Conservation (phyloP, 1,140 invertebrate genomes). For the Nymphalis io region DNA sequence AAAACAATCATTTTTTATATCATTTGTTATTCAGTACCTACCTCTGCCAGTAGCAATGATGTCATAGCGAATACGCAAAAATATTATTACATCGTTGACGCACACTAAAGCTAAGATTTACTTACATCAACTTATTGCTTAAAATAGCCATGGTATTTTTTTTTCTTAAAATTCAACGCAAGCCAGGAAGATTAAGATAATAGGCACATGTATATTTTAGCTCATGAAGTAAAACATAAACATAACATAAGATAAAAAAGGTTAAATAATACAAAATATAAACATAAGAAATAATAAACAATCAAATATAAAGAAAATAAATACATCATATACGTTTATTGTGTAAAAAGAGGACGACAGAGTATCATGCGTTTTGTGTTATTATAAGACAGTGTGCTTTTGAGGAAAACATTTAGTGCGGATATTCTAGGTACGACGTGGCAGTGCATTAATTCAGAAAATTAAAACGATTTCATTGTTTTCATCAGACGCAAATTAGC, state of each 20-base stretch:
- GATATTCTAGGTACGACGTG: constrained; percentile 59
- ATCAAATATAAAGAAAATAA: constrained; percentile 34
- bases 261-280: constrained; percentile 22
- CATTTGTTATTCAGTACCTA: too few relatives aligned
- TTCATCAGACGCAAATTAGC: constrained; percentile 50
- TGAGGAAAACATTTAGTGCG: constrained; percentile 71
- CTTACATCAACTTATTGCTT: background rate
- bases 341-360: constrained; percentile 45
- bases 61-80: background rate
- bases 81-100: background rate
- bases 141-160: background rate
- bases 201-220: background rate
- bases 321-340: constrained; percentile 27
- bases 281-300: too few relatives aligned
- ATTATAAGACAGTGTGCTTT: constrained; percentile 60
- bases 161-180: background rate
- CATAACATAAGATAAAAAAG: constrained; percentile 11
- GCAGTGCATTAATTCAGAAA: constrained; percentile 62
- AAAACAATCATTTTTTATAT: too few relatives aligned
- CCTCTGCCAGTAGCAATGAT: background rate
- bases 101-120: background rate
- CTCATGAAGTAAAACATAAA: background rate
- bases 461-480: constrained; percentile 42
- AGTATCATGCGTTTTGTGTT: constrained; percentile 60
- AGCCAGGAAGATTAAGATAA: background rate